Evolutionary conservation across 2,888 invertebrate species (phyloP), one percentile per base, ranked within the genome.

Genomic region (Spisula subtruncata): DNA sequence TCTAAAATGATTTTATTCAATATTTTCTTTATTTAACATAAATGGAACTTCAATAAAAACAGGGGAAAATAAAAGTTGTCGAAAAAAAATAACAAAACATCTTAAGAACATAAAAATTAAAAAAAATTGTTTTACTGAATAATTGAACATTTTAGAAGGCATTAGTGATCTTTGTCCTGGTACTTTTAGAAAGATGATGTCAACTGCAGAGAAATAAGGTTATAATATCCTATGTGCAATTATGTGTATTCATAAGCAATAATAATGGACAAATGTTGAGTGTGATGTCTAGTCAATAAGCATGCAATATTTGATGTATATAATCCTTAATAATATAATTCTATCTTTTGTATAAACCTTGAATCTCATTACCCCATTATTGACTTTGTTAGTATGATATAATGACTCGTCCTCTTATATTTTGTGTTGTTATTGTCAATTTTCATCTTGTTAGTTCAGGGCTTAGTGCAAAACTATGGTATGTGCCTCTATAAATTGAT

Each of bases 251-350:
- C 51, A 51, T 51, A 51, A 41, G 41, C 41, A 41, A 51, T 51
- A 51, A 48, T 51, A 14, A 10, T 8, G 20, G 60, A 66, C 60
- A 66, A 66, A 66, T 66, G 25, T 83, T 84, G 84, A 88, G 88
- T 88, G 88, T 88, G 81, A 81, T 35, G 29, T 88, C 88, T 88
- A 88, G 88, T 88, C 88, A 51, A 20, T 35, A 32, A 60, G 81
- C 66, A 84, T 88, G 88, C 88, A 83, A 88, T 88, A 84, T n/a
- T 48, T 87, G 82, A 75, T 75, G 75, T 75, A 35, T 35, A 75
- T 75, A 75, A 12, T 75, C 35, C 29, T 75, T 75, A 75, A 75
- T 75, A 75, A 35, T 35, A 66, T 25, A 10, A 4, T 66, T 66
- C 8, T 10, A 8, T 25, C n/a, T 66, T n/a, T 25, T 25, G 5